A percentile compares a stretch with the other conserved stretches of the same genome.
phyloP scores from a whole-genome alignment of 1,140 invertebrate genomes.

The Chlorops oryzae region DNA sequence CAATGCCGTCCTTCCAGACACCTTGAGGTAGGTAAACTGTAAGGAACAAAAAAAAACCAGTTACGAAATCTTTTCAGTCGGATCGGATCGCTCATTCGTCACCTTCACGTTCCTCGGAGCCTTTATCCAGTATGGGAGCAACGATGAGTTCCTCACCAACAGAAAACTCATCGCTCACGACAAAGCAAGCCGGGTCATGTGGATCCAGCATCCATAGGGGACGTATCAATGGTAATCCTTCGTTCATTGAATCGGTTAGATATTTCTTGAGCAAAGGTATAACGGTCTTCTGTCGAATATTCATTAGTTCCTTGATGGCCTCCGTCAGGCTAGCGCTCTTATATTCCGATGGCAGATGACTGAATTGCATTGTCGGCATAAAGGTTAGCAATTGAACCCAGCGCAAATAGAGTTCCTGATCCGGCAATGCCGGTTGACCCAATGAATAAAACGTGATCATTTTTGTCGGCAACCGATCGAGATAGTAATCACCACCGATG shows the following conservation, averaged over 20 bases:
- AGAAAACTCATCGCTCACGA: constrained; percentile 81
- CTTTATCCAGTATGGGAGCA: constrained; percentile 74
- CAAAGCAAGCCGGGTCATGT: constrained; percentile 68
- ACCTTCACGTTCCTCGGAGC: constrained; percentile 58
- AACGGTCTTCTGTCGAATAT: constrained; percentile 67
- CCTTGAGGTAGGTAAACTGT: constrained; percentile 78
- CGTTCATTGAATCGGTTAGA: constrained; percentile 66
- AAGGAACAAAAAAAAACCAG: constrained; percentile 12
- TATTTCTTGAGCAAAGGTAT: constrained; percentile 71
- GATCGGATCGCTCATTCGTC: constrained; percentile 1
- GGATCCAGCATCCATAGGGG: constrained; percentile 90
- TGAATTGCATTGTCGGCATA: constrained; percentile 86
- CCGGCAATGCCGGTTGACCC: constrained; percentile 54
- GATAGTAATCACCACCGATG: constrained; percentile 72
- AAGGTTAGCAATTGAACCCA: constrained; percentile 94
- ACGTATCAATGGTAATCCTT: constrained; percentile 75
- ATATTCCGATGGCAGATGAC: constrained; percentile 81
- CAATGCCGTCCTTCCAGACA: constrained; percentile 84
- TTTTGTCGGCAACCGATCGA: constrained; percentile 32
- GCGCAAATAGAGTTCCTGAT: constrained; percentile 82
- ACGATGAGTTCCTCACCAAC: constrained; percentile 87
- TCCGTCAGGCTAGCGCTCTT: constrained; percentile 67
- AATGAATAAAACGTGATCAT: constrained; percentile 43
- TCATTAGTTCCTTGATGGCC: constrained; percentile 67
- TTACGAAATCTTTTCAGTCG: too few relatives aligned